A percentile compares a stretch with the other conserved stretches of the same genome.
Conservation (phyloP, 2,797 vertebrate genomes). For the Rhodeus uyekii region DNA sequence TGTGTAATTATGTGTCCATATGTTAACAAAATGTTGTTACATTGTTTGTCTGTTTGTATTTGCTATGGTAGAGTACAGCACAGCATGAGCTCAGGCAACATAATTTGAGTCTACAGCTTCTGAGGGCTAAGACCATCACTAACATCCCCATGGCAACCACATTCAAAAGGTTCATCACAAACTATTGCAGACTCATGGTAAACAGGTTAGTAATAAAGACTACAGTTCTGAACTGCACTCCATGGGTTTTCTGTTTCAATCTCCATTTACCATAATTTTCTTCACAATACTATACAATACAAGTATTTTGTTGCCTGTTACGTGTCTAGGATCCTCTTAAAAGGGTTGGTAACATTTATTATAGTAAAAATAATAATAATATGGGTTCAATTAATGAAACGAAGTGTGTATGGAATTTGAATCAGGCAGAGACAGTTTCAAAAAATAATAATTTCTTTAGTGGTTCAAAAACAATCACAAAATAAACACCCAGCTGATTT, state of each 20-base stretch:
- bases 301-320: not conserved
- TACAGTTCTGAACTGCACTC: slow-evolving; percentile 20
- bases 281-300: not conserved
- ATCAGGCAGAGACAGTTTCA: too few relatives aligned
- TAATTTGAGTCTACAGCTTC: slow-evolving; percentile 21
- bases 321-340: too few relatives aligned
- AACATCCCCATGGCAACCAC: slow-evolving; percentile 52
- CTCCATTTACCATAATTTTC: not conserved
- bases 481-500: too few relatives aligned
- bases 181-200: slow-evolving; percentile 1
- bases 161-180: slow-evolving; percentile 17
- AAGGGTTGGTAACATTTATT: too few relatives aligned
- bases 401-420: too few relatives aligned
- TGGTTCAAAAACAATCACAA: too few relatives aligned
- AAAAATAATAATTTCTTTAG: too few relatives aligned
- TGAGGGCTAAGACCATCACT: slow-evolving; percentile 13
- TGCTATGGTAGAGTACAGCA: not conserved
- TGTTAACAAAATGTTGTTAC: not conserved
- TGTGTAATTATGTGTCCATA: not conserved
- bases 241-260: not conserved
- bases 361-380: too few relatives aligned
- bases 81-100: not conserved
- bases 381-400: too few relatives aligned
- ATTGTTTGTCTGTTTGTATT: not conserved
- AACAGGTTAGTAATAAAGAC: slow-evolving; percentile 31